Conservation (phyloP, 2,888 invertebrate genomes). For the Eristalis intricaria region DNA sequence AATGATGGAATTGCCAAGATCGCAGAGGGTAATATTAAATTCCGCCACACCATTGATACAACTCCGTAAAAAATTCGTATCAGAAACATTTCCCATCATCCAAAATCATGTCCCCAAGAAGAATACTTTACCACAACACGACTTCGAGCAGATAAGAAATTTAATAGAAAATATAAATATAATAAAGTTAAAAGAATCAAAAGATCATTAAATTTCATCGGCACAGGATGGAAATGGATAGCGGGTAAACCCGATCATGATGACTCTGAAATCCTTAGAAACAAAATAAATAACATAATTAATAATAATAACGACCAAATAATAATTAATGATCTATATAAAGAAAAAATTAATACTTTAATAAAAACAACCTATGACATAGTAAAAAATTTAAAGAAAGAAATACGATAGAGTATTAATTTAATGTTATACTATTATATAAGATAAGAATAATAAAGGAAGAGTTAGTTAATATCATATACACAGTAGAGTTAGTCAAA, state of each 20-base stretch:
- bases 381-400: background rate
- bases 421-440: background rate
- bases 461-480: constrained; percentile 27
- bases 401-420: background rate
- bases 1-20: too few relatives aligned
- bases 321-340: background rate
- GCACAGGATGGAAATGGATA: constrained; percentile 30
- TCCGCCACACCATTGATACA: background rate
- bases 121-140: background rate
- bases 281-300: constrained; percentile 11
- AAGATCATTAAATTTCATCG: constrained; percentile 46
- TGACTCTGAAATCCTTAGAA: constrained; percentile 22
- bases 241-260: constrained; percentile 44
- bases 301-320: too few relatives aligned
- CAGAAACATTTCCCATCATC: background rate
- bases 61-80: constrained; percentile 1
- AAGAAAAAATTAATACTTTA: background rate
- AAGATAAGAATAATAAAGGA: constrained; percentile 41
- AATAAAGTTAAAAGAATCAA: constrained; percentile 9
- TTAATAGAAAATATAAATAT: background rate
- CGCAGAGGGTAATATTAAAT: too few relatives aligned
- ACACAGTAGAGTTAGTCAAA: constrained; percentile 26
- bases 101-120: background rate
- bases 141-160: too few relatives aligned
- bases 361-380: background rate